phyloP scores from a whole-genome alignment of 2,797 vertebrate species.

The Semotilus atromaculatus region DNA sequence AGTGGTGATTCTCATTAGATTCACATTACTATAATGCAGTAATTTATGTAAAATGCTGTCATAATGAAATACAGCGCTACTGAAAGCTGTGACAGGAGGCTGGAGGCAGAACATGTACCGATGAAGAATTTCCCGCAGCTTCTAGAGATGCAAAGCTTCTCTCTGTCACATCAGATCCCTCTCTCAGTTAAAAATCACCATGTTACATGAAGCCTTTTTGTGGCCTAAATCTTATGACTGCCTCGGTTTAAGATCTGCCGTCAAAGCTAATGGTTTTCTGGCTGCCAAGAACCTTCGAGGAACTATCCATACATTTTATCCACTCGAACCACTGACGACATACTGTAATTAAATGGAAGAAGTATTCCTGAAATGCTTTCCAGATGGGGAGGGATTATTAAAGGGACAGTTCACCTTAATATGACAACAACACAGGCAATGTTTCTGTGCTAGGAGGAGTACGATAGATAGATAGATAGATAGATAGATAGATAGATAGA shows the following conservation, averaged over 20 bases:
- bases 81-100: not conserved
- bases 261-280: constrained; percentile 1
- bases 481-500: too few relatives aligned
- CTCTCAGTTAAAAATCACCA: not conserved
- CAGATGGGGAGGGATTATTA: not conserved
- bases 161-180: not conserved
- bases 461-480: too few relatives aligned
- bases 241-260: not conserved
- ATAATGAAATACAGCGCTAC: not conserved
- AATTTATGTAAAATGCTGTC: not conserved
- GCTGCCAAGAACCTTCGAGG: constrained; percentile 30
- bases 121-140: not conserved
- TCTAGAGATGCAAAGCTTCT: not conserved
- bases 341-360: constrained; percentile 6
- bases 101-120: not conserved
- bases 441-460: not conserved
- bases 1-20: not conserved
- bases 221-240: not conserved
- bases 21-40: not conserved
- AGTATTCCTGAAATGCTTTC: constrained; percentile 12
- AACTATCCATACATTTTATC: constrained; percentile 12
- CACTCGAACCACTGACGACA: not conserved
- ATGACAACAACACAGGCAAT: not conserved
- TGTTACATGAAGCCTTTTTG: not conserved
- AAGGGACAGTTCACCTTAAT: not conserved